Evolutionary conservation across 2,797 vertebrate species (phyloP).

Genomic region (Crax fasciolata): DNA sequence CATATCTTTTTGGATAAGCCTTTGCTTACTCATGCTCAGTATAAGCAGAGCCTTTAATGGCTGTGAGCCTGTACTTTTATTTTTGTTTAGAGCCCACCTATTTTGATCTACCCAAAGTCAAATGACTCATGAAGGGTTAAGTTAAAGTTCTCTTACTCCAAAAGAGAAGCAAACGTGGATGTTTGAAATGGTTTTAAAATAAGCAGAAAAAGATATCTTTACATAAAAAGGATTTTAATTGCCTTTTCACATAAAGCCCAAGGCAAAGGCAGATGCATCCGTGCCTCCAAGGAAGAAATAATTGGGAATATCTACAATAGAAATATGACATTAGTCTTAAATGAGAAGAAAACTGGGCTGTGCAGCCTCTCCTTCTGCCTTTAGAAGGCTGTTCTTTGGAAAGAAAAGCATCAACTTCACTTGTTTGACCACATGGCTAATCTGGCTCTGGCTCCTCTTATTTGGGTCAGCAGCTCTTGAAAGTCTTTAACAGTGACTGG

Average conservation of each 20-base stretch:
- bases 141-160: neutral
- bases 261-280: neutral
- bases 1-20: neutral
- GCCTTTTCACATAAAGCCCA: neutral
- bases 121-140: neutral
- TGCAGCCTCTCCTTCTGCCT: neutral
- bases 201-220: neutral
- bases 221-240: neutral
- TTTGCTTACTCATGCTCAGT: neutral
- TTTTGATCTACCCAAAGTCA: neutral
- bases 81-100: neutral
- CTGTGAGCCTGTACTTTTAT: neutral
- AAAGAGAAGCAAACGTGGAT: neutral
- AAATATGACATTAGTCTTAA: neutral
- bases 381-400: neutral
- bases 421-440: neutral
- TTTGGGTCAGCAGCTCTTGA: neutral
- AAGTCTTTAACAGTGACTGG: neutral
- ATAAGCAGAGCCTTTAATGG: neutral
- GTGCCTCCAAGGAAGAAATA: neutral
- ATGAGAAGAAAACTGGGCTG: neutral
- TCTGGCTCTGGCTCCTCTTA: neutral
- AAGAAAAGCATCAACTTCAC: neutral
- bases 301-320: neutral
- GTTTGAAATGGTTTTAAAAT: neutral